Conservation (phyloP, 2,797 vertebrate species). For the Syngnathus rostellatus region DNA sequence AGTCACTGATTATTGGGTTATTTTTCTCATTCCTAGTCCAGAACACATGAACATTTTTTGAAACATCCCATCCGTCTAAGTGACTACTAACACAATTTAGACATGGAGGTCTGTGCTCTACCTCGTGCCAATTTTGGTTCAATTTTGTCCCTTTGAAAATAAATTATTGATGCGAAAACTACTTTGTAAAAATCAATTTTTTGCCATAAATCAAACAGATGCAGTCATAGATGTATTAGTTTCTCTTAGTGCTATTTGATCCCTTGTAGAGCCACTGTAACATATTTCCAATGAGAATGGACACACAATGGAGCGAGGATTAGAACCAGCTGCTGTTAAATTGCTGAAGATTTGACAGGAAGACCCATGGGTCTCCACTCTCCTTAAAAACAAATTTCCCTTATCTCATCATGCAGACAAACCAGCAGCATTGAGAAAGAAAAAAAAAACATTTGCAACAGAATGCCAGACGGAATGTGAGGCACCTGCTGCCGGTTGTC, state of each 20-base stretch:
- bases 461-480: constrained; percentile 37
- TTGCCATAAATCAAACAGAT: neutral
- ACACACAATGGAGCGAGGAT: constrained; percentile 18
- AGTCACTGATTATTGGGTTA: neutral
- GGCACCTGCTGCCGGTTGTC: constrained; percentile 36
- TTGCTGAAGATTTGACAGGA: constrained; percentile 23
- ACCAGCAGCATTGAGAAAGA: constrained; percentile 19
- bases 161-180: neutral
- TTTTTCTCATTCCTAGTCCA: neutral
- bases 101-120: neutral
- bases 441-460: constrained; percentile 13
- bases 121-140: neutral
- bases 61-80: neutral
- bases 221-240: neutral
- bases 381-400: constrained; percentile 12
- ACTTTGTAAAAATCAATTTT: neutral
- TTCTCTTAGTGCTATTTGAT: neutral
- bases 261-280: constrained; percentile 4
- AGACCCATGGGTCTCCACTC: constrained; percentile 13
- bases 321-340: constrained; percentile 43
- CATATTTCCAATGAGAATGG: constrained; percentile 10
- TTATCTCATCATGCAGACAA: constrained; percentile 6
- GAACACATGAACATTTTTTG: neutral
- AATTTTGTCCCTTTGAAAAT: neutral
- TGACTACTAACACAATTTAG: neutral